phyloP scores from a whole-genome alignment of 1,140 invertebrate genomes.

The Rhynchophorus ferrugineus region DNA sequence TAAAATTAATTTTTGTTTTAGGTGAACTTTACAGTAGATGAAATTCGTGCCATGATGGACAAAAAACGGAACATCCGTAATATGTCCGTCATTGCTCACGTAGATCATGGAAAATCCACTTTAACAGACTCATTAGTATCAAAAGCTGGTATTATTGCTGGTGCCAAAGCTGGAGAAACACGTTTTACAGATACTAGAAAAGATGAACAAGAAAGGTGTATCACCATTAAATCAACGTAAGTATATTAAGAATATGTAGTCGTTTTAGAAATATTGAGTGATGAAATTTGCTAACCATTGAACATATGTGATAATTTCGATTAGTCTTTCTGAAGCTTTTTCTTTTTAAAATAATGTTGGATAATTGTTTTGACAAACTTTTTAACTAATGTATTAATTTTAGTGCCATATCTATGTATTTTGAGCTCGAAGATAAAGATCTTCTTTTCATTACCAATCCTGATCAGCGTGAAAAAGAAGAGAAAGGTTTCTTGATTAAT shows the following conservation, averaged over 20 bases:
- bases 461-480: slow-evolving; percentile 81
- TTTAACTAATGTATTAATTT: slow-evolving; percentile 16
- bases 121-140: slow-evolving; percentile 98
- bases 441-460: slow-evolving; percentile 80
- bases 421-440: slow-evolving; percentile 90
- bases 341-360: neutral
- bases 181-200: slow-evolving; percentile 99
- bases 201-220: slow-evolving; percentile 99
- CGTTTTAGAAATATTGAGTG: slow-evolving; percentile 1
- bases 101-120: slow-evolving; percentile 99
- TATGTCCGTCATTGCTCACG: slow-evolving; percentile 99
- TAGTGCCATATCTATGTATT: slow-evolving; percentile 98
- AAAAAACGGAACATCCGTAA: slow-evolving; percentile 99
- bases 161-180: slow-evolving; percentile 96
- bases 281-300: slow-evolving; percentile 23
- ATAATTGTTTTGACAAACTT: neutral
- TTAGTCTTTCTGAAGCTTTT: slow-evolving; percentile 19
- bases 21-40: slow-evolving; percentile 99
- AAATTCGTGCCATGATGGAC: slow-evolving; percentile 99
- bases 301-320: slow-evolving; percentile 9
- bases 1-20: slow-evolving; percentile 44
- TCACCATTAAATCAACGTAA: slow-evolving; percentile 99
- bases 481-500: slow-evolving; percentile 97
- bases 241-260: slow-evolving; percentile 42
- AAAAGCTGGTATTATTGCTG: slow-evolving; percentile 99